Evolutionary conservation across 2,888 invertebrate species (phyloP), one percentile per base, ranked within the genome.

Genomic region (Odontocerum albicorne): DNA sequence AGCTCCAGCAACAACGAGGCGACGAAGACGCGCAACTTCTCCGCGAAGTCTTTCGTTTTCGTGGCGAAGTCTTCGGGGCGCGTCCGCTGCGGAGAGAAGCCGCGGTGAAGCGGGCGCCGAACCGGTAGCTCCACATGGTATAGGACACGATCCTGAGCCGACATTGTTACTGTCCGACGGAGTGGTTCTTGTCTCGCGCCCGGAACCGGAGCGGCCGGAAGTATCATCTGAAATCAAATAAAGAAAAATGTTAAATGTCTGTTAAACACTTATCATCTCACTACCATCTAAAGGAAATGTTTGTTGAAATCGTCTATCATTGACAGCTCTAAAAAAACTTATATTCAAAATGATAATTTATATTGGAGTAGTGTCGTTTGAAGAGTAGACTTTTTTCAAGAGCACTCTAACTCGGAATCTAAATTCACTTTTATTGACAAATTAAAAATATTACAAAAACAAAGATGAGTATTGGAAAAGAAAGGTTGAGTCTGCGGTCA

Each of bases 1-100:
- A 1, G 82, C 82, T 1, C 83, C 82, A 4, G 85, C 80, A 35
- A 87, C 82, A 53, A 90, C 73, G 55, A 87, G 71, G 57, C 87
- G 76, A 36, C 87, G 77, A 42, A 88, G 78, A 65, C 88, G 75
- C 1, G 86, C 86, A 10, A 88, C 76, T 44, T 73, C 72, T 15
- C 68, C 75, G 72, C 76, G 67, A 57, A 91, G 77, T 55, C 88
- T 82, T 69, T 91, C 92, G 70, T 92, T 92, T 67, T 91, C 90
- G 63, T 84, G 73, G 51, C 87, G 79, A 55, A 90, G 75, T 54
- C 86, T 73, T 45, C 86, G 77, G 6, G 84, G 78, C 53, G 81
- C 75, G 60, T 82, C 81, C 3, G 81, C 69, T 27, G 81, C 82
- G 22, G 76, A 75, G 61, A 80, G 74, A 68, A 77, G 80, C 66